Percentiles rank a stretch among this genome's conserved stretches.
These are phyloP conservation scores for Paedocypris sp. DNA, from an alignment of 2,113 vertebrate genomes.

Conservation along the genomic window DNA sequence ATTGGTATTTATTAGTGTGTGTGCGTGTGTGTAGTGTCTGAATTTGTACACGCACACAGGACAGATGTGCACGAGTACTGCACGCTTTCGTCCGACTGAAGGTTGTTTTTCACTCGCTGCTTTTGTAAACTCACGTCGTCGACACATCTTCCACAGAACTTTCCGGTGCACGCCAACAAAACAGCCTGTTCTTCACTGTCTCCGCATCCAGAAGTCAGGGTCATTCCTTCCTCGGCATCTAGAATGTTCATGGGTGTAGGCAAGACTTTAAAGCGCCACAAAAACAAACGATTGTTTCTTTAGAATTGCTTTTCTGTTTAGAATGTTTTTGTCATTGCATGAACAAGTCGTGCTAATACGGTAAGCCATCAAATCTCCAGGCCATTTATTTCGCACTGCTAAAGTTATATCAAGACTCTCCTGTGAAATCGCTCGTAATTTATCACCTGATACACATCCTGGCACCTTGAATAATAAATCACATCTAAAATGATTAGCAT, in stretches of 20 bases:
- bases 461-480: not conserved
- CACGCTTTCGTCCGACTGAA: not conserved
- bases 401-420: not conserved
- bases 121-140: not conserved
- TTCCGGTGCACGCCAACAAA: conserved; percentile 1
- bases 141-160: not conserved
- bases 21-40: too few species aligned
- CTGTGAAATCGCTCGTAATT: not conserved
- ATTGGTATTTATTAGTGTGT: not conserved
- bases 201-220: not conserved
- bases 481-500: too few species aligned
- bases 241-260: conserved; percentile 24
- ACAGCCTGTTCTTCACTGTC: not conserved
- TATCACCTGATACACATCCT: not conserved
- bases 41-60: too few species aligned
- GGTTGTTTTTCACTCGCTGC: not conserved
- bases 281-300: conserved; percentile 20
- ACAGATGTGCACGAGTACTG: not conserved
- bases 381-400: not conserved
- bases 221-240: conserved; percentile 7
- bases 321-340: too few species aligned
- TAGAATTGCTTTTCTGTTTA: not conserved
- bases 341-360: too few species aligned
- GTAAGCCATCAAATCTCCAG: too few species aligned
- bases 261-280: conserved; percentile 2